Percentiles rank a stretch among this genome's conserved stretches.
phyloP scores from a whole-genome alignment of 1,140 invertebrate species.

The Charaxes varanes region DNA sequence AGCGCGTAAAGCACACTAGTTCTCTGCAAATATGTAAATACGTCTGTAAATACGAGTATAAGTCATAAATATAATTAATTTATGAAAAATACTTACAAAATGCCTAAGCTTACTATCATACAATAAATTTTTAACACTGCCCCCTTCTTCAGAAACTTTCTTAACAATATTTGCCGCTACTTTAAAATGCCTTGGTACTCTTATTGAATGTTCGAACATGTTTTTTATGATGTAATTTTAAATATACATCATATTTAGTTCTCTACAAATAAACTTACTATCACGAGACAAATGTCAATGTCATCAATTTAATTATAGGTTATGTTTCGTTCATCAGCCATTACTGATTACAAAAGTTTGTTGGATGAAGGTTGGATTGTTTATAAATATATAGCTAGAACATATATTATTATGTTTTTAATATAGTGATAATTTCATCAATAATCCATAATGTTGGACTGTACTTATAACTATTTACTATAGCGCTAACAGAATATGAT shows the following conservation, averaged over 20 bases:
- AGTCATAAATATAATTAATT: background rate
- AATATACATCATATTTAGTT: background rate
- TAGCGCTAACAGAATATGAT: no score
- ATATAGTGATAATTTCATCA: no score
- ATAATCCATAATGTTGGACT: no score
- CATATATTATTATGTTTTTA: no score
- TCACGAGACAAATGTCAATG: conserved; percentile 49
- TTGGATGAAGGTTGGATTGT: no score
- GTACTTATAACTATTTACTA: no score
- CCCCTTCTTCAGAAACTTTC: conserved; percentile 79
- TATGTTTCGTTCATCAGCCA: conserved; percentile 1
- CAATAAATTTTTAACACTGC: conserved; percentile 82
- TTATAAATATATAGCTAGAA: no score
- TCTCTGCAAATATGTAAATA: conserved; percentile 76
- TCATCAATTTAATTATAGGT: no score
- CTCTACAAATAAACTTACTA: background rate
- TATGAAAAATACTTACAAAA: conserved; percentile 49
- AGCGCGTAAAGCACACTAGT: conserved; percentile 82
- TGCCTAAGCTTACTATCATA: conserved; percentile 79
- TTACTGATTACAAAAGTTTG: no score
- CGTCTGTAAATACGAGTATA: background rate
- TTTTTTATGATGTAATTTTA: conserved; percentile 17
- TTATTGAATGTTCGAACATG: conserved; percentile 82
- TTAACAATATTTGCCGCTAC: conserved; percentile 79
- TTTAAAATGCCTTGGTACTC: conserved; percentile 86